A percentile compares a stretch with the other conserved stretches of the same genome.
Conservation (phyloP, 2,113 vertebrate genomes). For the Leptobrachium ailaonicum region DNA sequence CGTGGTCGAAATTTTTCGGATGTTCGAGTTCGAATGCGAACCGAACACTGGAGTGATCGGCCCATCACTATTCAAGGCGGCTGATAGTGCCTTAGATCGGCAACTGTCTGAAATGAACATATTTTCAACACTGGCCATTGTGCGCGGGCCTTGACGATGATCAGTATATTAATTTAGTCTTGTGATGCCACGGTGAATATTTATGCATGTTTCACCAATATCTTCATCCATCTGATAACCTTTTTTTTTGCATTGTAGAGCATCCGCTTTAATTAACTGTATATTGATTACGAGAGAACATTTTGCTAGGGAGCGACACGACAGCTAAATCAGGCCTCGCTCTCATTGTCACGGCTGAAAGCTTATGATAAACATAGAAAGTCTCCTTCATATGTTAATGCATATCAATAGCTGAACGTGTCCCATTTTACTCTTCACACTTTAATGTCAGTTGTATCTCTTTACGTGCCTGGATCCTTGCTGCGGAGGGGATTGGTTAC, state of each 20-base stretch:
- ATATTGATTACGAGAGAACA: slow-evolving; percentile 22
- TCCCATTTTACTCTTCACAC: slow-evolving; percentile 48
- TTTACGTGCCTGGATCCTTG: slow-evolving; percentile 36
- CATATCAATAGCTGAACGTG: slow-evolving; percentile 44
- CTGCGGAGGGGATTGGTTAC: slow-evolving; percentile 53
- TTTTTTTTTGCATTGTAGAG: neutral
- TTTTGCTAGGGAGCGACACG: fast-evolving
- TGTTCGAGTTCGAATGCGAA: no score
- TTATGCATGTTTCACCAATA: no score
- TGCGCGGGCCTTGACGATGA: no score
- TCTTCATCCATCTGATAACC: no score
- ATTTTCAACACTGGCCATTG: no score
- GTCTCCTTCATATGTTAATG: slow-evolving; percentile 44
- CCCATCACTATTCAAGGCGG: no score
- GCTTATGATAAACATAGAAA: slow-evolving; percentile 13
- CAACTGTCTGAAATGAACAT: no score
- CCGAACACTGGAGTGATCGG: no score
- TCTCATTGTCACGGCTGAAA: slow-evolving; percentile 32
- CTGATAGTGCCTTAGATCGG: no score
- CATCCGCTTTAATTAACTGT: slow-evolving; percentile 6
- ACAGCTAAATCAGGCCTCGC: slow-evolving; percentile 11
- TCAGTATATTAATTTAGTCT: no score
- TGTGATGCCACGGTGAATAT: no score
- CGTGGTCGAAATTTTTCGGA: no score
- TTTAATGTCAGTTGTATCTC: slow-evolving; percentile 52